These are phyloP conservation scores for Tetrapedia diversipes DNA, from an alignment of 2,888 invertebrate genomes.

Conservation along the genomic window DNA sequence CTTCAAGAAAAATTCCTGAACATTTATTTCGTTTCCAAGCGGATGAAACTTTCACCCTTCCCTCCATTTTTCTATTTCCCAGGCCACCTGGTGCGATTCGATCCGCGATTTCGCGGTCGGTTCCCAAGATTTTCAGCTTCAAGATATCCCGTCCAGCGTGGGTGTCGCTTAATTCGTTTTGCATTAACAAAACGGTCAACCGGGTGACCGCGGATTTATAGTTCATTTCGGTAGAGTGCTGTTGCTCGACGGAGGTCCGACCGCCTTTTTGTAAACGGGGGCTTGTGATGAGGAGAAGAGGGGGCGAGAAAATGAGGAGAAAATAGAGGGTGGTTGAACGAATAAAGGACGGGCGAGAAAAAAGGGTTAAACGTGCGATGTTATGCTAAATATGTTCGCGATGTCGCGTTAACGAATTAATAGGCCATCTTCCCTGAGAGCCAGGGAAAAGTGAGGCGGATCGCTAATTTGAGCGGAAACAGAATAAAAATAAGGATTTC, in stretches of 20 bases:
- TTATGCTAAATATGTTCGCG: no score
- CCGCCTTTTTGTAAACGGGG: constrained; percentile 12
- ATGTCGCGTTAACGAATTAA: no score
- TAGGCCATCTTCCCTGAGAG: no score
- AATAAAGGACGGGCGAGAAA: no score
- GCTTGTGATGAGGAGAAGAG: neutral
- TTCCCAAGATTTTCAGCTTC: no score
- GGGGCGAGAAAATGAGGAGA: neutral
- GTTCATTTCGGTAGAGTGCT: constrained; percentile 55
- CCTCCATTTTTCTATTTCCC: no score
- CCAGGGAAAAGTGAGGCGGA: no score
- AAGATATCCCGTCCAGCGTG: constrained; percentile 1
- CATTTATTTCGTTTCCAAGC: neutral
- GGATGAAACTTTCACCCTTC: neutral
- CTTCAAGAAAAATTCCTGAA: no score
- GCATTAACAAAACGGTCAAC: constrained; percentile 61
- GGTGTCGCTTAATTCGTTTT: constrained; percentile 60
- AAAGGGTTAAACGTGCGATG: no score
- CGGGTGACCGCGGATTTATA: constrained; percentile 51
- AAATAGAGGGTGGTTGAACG: neutral
- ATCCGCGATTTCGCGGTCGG: neutral
- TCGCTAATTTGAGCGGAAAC: no score
- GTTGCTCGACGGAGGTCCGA: neutral
- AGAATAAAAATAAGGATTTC: no score
- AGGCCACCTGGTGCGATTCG: neutral